Base-by-base conservation (phyloP, 2,888 invertebrate genomes). In the Sminthurides aquaticus region DNA sequence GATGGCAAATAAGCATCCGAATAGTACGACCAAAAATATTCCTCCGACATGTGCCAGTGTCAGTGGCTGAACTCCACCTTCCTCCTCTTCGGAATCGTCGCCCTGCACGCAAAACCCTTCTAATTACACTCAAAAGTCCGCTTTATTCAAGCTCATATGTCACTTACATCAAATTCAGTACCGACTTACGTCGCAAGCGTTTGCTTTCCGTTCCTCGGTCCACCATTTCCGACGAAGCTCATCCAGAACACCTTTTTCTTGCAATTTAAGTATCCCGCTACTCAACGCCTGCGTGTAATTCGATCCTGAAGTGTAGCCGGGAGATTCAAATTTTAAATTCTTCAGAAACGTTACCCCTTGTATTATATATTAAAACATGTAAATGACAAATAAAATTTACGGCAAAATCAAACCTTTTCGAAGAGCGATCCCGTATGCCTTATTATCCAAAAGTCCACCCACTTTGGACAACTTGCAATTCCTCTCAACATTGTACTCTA, bases 151-250 rank as follows among this genome's bases (percentile, higher is more conserved):
- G 27, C 11, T 25, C 22, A n/a, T 57, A 5, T 11, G 15, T 5
- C 3, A 57, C 15, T 57, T n/a, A n/a, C n/a, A n/a, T n/a, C n/a
- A 20, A 20, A 54, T 54, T 54, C 15, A 18, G 18, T 54, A 54
- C 20, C 48, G 29, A 43, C 59, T 60, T 66, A 73, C 73, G 26
- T 57, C 62, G 34, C 73, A 73, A 61, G 88, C 87, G 57, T 91
- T 91, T 24, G 91, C 93, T 24, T 92, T 93, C 43, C 91, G 84
- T 80, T 89, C 90, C 80, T 92, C 90, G 78, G 92, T 92, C 98
- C 98, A 98, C 98, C 98, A 99, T 78, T 90, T 88, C 34, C 93
- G 91, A 83, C 96, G 97, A 76, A 98, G 81, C 78, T 89, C 87
- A 78, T 91, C 93, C 69, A 98, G 83, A 79, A 88, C 89, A 55